These are phyloP conservation scores for Hepsetus odoe DNA, from an alignment of 2,113 vertebrate genomes.

Conservation along the genomic window DNA sequence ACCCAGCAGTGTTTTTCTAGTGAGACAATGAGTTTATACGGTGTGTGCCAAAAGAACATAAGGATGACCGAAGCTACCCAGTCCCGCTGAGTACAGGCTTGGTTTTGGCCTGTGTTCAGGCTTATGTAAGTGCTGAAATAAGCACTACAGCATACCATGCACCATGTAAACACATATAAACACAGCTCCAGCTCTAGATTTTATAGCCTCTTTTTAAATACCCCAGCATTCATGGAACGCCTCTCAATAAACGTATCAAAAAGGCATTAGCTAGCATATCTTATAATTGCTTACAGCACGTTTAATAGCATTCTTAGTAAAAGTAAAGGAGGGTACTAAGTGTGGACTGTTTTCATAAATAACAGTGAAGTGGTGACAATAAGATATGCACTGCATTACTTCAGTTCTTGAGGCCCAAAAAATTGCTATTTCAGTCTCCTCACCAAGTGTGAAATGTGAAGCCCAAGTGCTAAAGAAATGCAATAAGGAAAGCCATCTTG, in stretches of 20 bases:
- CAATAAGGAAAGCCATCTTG: slow-evolving; percentile 26
- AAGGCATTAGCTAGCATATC: not conserved
- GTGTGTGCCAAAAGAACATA: not conserved
- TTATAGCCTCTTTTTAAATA: slow-evolving; percentile 11
- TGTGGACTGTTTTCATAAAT: slow-evolving; percentile 23
- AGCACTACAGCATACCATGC: slow-evolving; percentile 2
- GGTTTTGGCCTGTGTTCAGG: not conserved
- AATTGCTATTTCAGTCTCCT: slow-evolving; percentile 15
- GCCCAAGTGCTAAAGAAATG: slow-evolving; percentile 44
- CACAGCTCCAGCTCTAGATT: slow-evolving; percentile 26
- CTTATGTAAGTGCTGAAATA: slow-evolving; percentile 25
- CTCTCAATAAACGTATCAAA: slow-evolving; percentile 11
- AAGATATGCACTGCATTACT: slow-evolving; percentile 3
- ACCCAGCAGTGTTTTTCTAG: not conserved
- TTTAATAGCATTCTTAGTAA: not conserved
- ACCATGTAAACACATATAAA: slow-evolving; percentile 23
- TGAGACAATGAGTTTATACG: not conserved
- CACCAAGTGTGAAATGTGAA: slow-evolving; percentile 9
- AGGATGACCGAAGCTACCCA: slow-evolving; percentile 3
- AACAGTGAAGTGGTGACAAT: slow-evolving; percentile 26
- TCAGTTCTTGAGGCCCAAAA: slow-evolving; percentile 2
- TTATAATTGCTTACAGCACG: not conserved
- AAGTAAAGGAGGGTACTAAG: not conserved
- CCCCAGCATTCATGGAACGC: not conserved
- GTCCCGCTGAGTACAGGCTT: not conserved